A percentile compares a stretch with the other conserved stretches of the same genome.
These are phyloP conservation scores for Leptinotarsa haldemani DNA, from an alignment of 2,888 invertebrate species.

Conservation along the genomic window DNA sequence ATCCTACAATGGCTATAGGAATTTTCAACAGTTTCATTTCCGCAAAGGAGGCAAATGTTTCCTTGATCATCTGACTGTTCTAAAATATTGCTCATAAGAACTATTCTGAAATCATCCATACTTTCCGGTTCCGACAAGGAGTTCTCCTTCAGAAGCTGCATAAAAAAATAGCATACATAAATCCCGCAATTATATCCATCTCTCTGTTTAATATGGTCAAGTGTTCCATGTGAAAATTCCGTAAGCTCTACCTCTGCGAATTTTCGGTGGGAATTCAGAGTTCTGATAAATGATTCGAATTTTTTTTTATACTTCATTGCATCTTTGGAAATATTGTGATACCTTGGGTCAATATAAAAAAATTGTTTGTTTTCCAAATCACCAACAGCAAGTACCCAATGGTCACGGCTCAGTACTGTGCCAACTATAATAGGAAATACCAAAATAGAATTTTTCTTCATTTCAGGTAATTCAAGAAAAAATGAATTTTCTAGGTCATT, in stretches of 20 bases:
- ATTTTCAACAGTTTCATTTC: conserved; percentile 1
- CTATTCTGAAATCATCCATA: neutral
- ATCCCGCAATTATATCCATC: neutral
- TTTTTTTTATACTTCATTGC: neutral
- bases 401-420: conserved; percentile 16
- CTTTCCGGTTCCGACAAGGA: conserved; percentile 4
- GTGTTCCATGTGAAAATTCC: neutral
- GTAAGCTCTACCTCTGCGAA: neutral
- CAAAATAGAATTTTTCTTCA: neutral
- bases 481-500: conserved; percentile 14
- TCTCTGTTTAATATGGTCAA: neutral
- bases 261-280: neutral
- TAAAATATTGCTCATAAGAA: neutral
- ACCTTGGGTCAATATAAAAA: conserved; percentile 13
- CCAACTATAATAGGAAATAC: conserved; percentile 18
- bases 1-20: neutral
- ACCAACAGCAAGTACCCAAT: conserved; percentile 14
- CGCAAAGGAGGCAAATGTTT: neutral
- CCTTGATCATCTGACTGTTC: neutral
- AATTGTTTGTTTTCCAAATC: neutral
- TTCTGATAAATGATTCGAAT: neutral
- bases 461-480: conserved; percentile 14
- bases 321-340: conserved; percentile 8
- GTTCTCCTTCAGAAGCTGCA: neutral
- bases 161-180: neutral